Evolutionary conservation across 1,140 invertebrate genomes (phyloP).

Genomic region (Berghia stephanieae): DNA sequence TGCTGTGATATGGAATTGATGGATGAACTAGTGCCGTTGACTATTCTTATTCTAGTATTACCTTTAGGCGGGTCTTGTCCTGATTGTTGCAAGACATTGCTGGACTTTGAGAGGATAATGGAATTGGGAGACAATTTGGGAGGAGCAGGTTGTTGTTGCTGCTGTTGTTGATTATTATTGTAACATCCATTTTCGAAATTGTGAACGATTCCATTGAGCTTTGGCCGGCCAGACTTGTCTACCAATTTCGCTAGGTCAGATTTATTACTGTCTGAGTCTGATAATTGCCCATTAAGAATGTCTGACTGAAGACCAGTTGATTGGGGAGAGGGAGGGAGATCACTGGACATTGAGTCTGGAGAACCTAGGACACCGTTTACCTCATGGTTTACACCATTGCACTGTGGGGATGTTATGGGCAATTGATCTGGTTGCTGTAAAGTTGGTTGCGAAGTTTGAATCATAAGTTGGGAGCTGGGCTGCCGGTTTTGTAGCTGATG

Average conservation of each 20-base stretch:
- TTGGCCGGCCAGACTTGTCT: slow-evolving; percentile 36
- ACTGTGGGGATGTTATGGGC: slow-evolving; percentile 8
- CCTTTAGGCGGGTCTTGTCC: too few species aligned
- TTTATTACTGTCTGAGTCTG: slow-evolving; percentile 9
- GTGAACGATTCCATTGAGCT: slow-evolving; percentile 43
- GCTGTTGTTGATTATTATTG: too few species aligned
- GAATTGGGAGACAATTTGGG: too few species aligned
- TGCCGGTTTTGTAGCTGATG: slow-evolving; percentile 21
- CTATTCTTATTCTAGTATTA: too few species aligned
- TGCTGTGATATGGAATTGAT: too few species aligned
- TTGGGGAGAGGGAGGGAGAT: slow-evolving; percentile 40
- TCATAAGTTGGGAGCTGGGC: slow-evolving; percentile 12
- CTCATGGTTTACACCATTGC: slow-evolving; percentile 35
- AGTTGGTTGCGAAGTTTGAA: slow-evolving; percentile 4
- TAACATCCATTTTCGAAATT: slow-evolving; percentile 43
- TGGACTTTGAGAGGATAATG: too few species aligned
- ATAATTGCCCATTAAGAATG: slow-evolving; percentile 10
- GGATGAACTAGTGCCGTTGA: too few species aligned
- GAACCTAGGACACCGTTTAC: slow-evolving; percentile 34
- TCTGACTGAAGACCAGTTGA: neutral
- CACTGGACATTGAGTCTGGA: slow-evolving; percentile 32
- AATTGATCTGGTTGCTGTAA: neutral
- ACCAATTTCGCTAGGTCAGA: slow-evolving; percentile 29
- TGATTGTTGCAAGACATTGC: too few species aligned
- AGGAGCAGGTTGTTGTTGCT: too few species aligned